Conservation (phyloP, 2,888 invertebrate species). For the Eledone cirrhosa region DNA sequence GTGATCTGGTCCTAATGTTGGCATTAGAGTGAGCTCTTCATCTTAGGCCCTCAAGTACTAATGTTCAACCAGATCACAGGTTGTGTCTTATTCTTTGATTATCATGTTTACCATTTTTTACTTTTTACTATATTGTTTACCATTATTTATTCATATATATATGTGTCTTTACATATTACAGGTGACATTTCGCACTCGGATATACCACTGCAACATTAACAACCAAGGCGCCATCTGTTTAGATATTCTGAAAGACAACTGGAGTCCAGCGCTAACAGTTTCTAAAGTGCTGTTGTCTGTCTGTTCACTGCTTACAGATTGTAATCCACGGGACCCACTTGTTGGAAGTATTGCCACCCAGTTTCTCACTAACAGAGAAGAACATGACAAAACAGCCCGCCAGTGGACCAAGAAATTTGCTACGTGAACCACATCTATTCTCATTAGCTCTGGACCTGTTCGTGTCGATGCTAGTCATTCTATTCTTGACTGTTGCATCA, state of each 20-base stretch:
- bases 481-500: not conserved
- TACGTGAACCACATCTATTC: slow-evolving; percentile 67
- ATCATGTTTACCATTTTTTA: not conserved
- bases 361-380: slow-evolving; percentile 95
- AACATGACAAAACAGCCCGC: slow-evolving; percentile 96
- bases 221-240: slow-evolving; percentile 97
- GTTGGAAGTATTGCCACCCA: slow-evolving; percentile 98
- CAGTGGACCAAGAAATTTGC: slow-evolving; percentile 98
- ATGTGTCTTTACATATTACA: slow-evolving; percentile 43
- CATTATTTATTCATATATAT: not conserved
- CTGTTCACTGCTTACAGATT: slow-evolving; percentile 96
- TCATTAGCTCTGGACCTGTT: not conserved
- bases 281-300: slow-evolving; percentile 97
- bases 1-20: too few species aligned
- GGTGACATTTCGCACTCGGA: slow-evolving; percentile 87
- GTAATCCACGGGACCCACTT: slow-evolving; percentile 98
- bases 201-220: slow-evolving; percentile 99
- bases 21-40: too few species aligned
- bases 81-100: too few species aligned
- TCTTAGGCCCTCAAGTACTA: too few species aligned
- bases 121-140: not conserved
- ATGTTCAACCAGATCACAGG: too few species aligned
- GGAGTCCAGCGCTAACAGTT: slow-evolving; percentile 97
- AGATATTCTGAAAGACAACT: slow-evolving; percentile 97
- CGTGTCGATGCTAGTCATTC: slow-evolving; percentile 19